These are phyloP conservation scores for Chaunax sp. DNA, from an alignment of 2,797 vertebrate genomes.

Conservation along the genomic window DNA sequence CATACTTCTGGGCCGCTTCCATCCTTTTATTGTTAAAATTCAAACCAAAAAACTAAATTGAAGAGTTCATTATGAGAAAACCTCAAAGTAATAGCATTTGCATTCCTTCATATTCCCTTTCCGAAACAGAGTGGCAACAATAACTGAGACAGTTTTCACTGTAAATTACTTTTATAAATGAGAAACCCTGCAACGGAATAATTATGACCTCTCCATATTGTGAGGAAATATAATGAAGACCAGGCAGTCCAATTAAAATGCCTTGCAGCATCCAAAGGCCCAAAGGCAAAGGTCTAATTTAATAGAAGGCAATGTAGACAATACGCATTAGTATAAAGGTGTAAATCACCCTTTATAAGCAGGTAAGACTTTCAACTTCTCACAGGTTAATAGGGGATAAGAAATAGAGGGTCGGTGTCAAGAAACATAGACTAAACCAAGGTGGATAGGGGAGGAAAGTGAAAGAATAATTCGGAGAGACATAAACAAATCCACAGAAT, in stretches of 20 bases:
- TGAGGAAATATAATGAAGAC: slow-evolving; percentile 44
- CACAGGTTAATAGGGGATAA: slow-evolving; percentile 14
- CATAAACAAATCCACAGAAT: slow-evolving; percentile 35
- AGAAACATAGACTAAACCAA: slow-evolving; percentile 20
- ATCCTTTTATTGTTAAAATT: slow-evolving; percentile 24
- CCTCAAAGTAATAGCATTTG: slow-evolving; percentile 7
- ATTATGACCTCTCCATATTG: slow-evolving; percentile 23
- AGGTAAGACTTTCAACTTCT: slow-evolving; percentile 12
- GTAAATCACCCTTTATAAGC: slow-evolving; percentile 37
- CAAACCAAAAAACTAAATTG: slow-evolving; percentile 9
- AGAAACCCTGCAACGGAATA: slow-evolving; percentile 13
- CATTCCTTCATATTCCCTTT: slow-evolving; percentile 12
- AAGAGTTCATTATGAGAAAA: slow-evolving; percentile 19
- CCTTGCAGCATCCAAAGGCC: slow-evolving; percentile 15
- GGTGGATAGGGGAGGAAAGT: not conserved
- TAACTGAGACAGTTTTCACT: not conserved
- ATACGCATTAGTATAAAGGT: slow-evolving; percentile 8
- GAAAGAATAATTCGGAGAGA: slow-evolving; percentile 17
- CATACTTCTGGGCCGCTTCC: slow-evolving; percentile 2
- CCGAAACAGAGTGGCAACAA: slow-evolving; percentile 6
- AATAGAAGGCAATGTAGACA: slow-evolving; percentile 20
- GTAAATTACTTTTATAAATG: slow-evolving; percentile 25
- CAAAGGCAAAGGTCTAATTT: slow-evolving; percentile 23
- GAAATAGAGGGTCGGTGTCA: slow-evolving; percentile 2
- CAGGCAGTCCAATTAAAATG: slow-evolving; percentile 42